Conservation (phyloP, 1,140 invertebrate genomes). For the Eufriesea mexicana region DNA sequence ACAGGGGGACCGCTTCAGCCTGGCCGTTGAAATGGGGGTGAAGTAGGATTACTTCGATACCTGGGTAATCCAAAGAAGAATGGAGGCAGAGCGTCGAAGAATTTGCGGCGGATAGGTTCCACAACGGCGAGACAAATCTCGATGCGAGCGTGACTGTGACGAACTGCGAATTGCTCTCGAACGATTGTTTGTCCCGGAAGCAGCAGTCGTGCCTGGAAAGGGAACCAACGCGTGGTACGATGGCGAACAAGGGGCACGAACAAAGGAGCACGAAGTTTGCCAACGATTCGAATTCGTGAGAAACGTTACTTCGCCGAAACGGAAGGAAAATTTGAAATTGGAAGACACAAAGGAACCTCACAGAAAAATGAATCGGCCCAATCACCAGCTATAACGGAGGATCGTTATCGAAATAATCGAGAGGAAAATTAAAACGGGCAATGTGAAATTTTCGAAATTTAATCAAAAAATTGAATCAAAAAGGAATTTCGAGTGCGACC, state of each 20-base stretch:
- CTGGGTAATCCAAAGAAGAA: slow-evolving; percentile 11
- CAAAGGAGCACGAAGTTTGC: too few relatives aligned
- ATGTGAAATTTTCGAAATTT: not conserved
- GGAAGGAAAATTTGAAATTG: not conserved
- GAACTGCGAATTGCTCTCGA: slow-evolving; percentile 8
- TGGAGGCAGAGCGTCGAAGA: slow-evolving; percentile 27
- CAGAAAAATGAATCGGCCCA: not conserved
- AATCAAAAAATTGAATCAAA: not conserved
- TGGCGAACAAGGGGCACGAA: not conserved
- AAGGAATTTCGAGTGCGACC: not conserved
- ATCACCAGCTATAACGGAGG: not conserved
- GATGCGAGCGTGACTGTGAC: not conserved
- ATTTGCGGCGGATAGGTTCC: slow-evolving; percentile 26
- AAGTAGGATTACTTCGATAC: slow-evolving; percentile 31
- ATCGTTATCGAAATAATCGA: slow-evolving; percentile 12
- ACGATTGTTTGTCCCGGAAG: too few relatives aligned
- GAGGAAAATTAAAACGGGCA: not conserved
- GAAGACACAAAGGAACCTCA: too few relatives aligned
- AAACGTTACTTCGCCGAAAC: not conserved
- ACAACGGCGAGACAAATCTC: not conserved
- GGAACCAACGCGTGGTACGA: too few relatives aligned
- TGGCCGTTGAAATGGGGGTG: not conserved
- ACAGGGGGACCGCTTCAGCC: not conserved
- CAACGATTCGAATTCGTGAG: not conserved
- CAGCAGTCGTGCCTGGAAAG: not conserved